Base-by-base conservation (phyloP, 2,888 invertebrate genomes). In the Yponomeuta sedellus region DNA sequence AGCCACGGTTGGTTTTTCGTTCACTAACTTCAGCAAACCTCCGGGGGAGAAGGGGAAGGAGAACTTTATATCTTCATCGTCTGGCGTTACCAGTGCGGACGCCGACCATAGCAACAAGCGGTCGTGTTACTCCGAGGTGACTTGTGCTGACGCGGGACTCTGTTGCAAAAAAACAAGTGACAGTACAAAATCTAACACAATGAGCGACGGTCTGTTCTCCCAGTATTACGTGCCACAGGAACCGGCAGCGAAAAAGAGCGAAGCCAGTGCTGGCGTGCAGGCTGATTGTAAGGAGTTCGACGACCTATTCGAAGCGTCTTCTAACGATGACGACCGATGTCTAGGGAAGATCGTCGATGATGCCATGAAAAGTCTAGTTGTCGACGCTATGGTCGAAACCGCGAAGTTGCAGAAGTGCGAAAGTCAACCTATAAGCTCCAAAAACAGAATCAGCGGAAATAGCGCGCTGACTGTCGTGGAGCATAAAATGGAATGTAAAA, bases 1-100 rank as follows among this genome's bases (percentile, higher is more conserved):
- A 66, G 72, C 87, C 28, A 86, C 88, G 0, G 80, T 88, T 19
- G 85, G 83, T 6, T 89, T 84, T 69, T 76, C 80, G 66, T 80
- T 85, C 66, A 78, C 82, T 0, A 68, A 74, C 57, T 75, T 74
- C 68, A 28, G 61, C 25, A 28, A 40, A 61, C 22, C 12, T 58
- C 2, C 20, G 12, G 44, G 52, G 25, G 22, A 25, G 22, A 64
- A 52, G 16, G 16, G 16, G 44, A 64, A 19, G n/a, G 12, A 44
- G 10, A 10, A 63, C 63, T 59, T 2, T 3, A 61, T 6, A 28
- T 20, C 12, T 19, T 12, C 19, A 19, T 22, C 22, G 58, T 22
- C 22, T 3, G 19, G 10, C 3, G 22, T 19, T 11, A 19, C 22
- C 22, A 58, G 22, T 19, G 20, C 22, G 11, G 11, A 58, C 19